Percentiles rank a stretch among this genome's conserved stretches.
phyloP scores from a whole-genome alignment of 2,888 invertebrate genomes.

The Metellina segmentata region DNA sequence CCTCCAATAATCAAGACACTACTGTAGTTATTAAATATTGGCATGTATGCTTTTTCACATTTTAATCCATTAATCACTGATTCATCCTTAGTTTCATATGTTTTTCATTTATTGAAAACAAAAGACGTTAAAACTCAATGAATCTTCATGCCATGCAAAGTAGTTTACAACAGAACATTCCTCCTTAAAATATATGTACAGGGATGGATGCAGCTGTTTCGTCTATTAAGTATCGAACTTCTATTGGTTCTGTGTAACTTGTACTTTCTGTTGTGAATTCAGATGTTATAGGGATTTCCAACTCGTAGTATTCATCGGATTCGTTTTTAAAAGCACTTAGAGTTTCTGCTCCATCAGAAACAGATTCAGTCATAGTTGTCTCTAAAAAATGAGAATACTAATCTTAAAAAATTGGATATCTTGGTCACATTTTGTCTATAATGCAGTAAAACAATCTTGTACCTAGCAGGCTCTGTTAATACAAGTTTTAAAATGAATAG shows the following conservation, averaged over 20 bases:
- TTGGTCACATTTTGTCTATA: too few relatives aligned
- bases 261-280: slow-evolving; percentile 10
- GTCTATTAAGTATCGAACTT: slow-evolving; percentile 45
- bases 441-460: too few relatives aligned
- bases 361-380: neutral
- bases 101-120: too few relatives aligned
- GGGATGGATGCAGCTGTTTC: slow-evolving; percentile 47
- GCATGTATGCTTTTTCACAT: too few relatives aligned
- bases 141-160: too few relatives aligned
- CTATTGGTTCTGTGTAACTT: slow-evolving; percentile 39
- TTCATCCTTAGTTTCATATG: too few relatives aligned
- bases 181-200: slow-evolving; percentile 18
- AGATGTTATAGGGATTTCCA: slow-evolving; percentile 33
- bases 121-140: too few relatives aligned
- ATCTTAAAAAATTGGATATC: neutral
- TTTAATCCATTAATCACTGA: too few relatives aligned
- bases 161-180: neutral
- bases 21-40: too few relatives aligned
- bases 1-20: too few relatives aligned
- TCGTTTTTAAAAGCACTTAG: neutral
- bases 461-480: too few relatives aligned
- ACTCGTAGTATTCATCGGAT: slow-evolving; percentile 24
- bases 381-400: neutral
- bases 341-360: neutral
- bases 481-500: too few relatives aligned